phyloP scores from a whole-genome alignment of 2,888 invertebrate genomes.

The Cerastis rubricosa region DNA sequence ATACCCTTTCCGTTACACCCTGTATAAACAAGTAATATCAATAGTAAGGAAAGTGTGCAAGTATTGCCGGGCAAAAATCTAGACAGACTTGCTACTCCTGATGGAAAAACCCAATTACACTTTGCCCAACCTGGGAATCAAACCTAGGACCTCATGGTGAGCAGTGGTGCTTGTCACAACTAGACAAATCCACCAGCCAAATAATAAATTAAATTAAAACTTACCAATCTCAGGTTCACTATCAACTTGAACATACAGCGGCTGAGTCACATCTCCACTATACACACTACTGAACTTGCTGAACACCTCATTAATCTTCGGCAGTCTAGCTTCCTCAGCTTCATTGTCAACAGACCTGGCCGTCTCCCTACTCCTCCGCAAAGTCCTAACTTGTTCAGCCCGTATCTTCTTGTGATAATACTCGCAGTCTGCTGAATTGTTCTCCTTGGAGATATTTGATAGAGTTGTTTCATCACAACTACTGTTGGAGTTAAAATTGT shows the following conservation, averaged over 20 bases:
- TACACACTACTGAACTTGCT: conserved; percentile 71
- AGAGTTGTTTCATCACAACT: conserved; percentile 41
- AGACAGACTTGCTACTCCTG: background rate
- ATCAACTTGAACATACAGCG: conserved; percentile 77
- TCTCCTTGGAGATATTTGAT: conserved; percentile 31
- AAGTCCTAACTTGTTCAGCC: conserved; percentile 70
- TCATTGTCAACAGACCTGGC: conserved; percentile 25
- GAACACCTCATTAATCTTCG: conserved; percentile 79
- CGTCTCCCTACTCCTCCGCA: conserved; percentile 39
- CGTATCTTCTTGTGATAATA: conserved; percentile 80
- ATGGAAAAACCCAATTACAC: background rate
- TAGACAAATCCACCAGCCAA: background rate
- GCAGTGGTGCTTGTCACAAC: background rate
- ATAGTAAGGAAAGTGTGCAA: too few species aligned
- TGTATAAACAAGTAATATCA: background rate
- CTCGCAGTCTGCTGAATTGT: conserved; percentile 45
- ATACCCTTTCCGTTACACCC: too few species aligned
- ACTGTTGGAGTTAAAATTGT: conserved; percentile 8
- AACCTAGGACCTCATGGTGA: background rate
- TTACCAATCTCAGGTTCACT: conserved; percentile 75
- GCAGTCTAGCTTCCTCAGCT: conserved; percentile 63
- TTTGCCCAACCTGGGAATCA: background rate
- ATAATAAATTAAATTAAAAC: conserved; percentile 40
- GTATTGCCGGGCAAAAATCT: too few species aligned
- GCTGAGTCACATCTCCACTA: conserved; percentile 68